Percentiles rank a stretch among this genome's conserved stretches.
These are phyloP conservation scores for Serinus canaria DNA, from an alignment of 2,113 vertebrate genomes.

Conservation along the genomic window DNA sequence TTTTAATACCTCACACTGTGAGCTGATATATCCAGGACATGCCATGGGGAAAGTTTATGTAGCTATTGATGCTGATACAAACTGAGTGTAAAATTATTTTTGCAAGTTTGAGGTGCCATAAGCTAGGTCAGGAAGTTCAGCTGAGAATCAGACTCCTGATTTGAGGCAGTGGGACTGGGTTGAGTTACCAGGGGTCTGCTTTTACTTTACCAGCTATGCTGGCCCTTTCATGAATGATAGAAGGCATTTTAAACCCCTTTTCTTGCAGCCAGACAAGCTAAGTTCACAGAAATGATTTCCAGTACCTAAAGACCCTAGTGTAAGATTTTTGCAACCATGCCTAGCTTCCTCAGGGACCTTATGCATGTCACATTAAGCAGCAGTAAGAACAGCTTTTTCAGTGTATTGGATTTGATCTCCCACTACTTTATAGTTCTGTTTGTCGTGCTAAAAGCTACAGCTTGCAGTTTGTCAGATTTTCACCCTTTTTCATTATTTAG, in stretches of 20 bases:
- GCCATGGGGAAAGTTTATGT: neutral
- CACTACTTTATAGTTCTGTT: neutral
- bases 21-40: neutral
- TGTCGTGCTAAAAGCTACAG: fast-evolving
- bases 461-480: neutral
- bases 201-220: neutral
- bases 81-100: neutral
- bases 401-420: neutral
- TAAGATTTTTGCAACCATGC: neutral
- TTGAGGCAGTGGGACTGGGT: neutral
- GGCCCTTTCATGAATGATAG: neutral
- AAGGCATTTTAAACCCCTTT: neutral
- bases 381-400: neutral
- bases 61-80: neutral
- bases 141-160: neutral
- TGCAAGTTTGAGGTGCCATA: neutral
- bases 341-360: neutral
- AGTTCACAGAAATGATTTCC: neutral
- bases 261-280: fast-evolving
- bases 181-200: neutral
- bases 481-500: neutral
- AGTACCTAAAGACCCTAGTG: neutral
- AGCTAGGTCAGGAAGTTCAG: neutral
- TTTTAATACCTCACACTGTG: neutral
- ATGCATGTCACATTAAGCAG: neutral